These are phyloP conservation scores for Mimumesa dahlbomi DNA, from an alignment of 2,888 invertebrate genomes.

Conservation along the genomic window DNA sequence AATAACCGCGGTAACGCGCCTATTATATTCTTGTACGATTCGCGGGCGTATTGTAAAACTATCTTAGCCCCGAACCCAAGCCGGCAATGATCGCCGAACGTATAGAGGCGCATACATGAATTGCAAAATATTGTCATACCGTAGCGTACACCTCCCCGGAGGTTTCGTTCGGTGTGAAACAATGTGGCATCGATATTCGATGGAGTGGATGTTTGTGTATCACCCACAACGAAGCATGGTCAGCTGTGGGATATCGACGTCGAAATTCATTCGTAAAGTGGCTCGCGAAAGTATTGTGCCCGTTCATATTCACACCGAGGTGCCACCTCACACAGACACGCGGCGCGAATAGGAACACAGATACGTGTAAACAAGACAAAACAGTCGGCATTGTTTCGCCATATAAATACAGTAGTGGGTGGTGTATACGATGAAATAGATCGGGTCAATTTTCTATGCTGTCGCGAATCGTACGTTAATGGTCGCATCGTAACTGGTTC, in stretches of 20 bases:
- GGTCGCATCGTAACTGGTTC: too few species aligned
- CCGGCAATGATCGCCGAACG: not conserved
- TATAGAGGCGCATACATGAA: conserved; percentile 28
- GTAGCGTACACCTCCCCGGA: conserved; percentile 12
- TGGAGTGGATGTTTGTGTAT: conserved; percentile 42
- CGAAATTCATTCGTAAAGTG: conserved; percentile 48
- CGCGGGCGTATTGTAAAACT: too few species aligned
- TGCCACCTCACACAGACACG: conserved; percentile 6
- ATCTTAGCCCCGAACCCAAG: too few species aligned
- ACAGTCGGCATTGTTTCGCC: conserved; percentile 26
- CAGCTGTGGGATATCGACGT: conserved; percentile 24
- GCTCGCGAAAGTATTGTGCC: conserved; percentile 34
- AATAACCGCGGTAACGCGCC: too few species aligned
- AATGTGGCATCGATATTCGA: conserved; percentile 56
- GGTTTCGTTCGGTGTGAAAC: conserved; percentile 39
- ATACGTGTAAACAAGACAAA: conserved; percentile 18
- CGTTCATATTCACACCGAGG: conserved; percentile 35
- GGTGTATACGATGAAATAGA: too few species aligned
- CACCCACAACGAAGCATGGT: conserved; percentile 9
- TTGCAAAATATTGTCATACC: conserved; percentile 44
- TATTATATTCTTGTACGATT: too few species aligned
- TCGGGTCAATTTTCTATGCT: too few species aligned
- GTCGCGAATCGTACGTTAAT: too few species aligned
- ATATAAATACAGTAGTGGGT: not conserved
- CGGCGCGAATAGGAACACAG: not conserved